Base-by-base conservation (phyloP, 2,888 invertebrate species). In the Apoda limacodes region DNA sequence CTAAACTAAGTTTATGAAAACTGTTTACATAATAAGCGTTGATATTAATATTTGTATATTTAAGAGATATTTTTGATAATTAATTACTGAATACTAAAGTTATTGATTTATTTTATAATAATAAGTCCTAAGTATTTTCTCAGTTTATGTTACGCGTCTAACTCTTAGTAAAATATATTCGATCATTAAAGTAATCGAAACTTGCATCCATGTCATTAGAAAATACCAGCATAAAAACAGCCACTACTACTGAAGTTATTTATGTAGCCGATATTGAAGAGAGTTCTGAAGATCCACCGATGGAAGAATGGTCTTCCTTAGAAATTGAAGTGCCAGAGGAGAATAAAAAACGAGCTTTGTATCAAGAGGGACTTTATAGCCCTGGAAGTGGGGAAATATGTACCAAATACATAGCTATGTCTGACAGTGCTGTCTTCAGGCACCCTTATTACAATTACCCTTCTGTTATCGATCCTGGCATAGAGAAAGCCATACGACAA, bases 381-480 rank as follows among this genome's bases (percentile, higher is more conserved):
- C 61, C 66, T 3, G 68, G 61, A 1, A 69, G 62, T 31, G 66
- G 58, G 4, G 64, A 72, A 38, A 37, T 74, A 42, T 76, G 75
- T 38, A 32, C 50, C 2, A 58, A 68, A 30, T 67, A 66, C 34
- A 38, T 72, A 3, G 3, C 48, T 1, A 41, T 62, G 46, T 74
- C 75, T 1, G 54, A 54, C 19, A 75, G 72, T 38, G 52, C 53
- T 2, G 40, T 76, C 1, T 28, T 65, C 0, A 46, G 43, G n/a
- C 75, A 78, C 28, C 56, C 57, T 0, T 74, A 69, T 35, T 71
- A 51, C 33, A 53, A 52, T 24, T 78, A 74, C 28, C 76, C 75
- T 2, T 48, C 59, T 2, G 55, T 76, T 3, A 2, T 5, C n/a
- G 67, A 76, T 35, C 78, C 76, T 22, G 75, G 74, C 1, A 65